phyloP scores from a whole-genome alignment of 2,797 vertebrate species.

The Mallotus villosus region DNA sequence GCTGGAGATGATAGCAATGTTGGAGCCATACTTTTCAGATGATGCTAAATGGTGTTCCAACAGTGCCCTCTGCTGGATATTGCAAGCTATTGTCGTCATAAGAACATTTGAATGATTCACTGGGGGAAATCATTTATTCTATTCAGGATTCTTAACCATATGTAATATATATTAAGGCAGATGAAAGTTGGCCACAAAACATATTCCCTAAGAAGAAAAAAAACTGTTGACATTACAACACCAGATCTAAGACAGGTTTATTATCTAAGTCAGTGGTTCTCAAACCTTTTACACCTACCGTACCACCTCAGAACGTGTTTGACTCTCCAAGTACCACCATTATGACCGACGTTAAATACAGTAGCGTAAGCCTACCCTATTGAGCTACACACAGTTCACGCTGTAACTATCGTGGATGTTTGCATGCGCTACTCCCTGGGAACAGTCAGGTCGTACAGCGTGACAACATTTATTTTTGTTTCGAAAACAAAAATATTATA shows the following conservation, averaged over 20 bases:
- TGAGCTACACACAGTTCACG: too few relatives aligned
- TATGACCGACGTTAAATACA: too few relatives aligned
- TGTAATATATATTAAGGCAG: neutral
- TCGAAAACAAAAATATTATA: too few relatives aligned
- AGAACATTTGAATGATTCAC: neutral
- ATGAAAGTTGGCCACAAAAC: constrained; percentile 30
- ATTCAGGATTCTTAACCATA: neutral
- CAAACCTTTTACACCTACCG: too few relatives aligned
- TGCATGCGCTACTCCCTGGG: too few relatives aligned
- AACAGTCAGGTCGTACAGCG: too few relatives aligned
- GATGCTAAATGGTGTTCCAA: neutral
- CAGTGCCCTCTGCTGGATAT: constrained; percentile 5
- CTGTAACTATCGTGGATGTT: too few relatives aligned
- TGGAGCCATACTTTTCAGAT: neutral
- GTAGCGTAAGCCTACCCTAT: too few relatives aligned
- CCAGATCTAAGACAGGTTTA: neutral
- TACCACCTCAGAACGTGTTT: too few relatives aligned
- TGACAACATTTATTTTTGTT: too few relatives aligned
- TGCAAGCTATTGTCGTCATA: neutral
- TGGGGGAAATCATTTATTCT: neutral
- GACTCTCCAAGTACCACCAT: too few relatives aligned
- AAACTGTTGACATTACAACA: neutral
- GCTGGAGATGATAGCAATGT: too few relatives aligned
- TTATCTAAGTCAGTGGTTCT: neutral
- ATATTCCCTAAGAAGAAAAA: neutral